phyloP scores from a whole-genome alignment of 1,140 invertebrate genomes.

The Harpegnathos saltator region DNA sequence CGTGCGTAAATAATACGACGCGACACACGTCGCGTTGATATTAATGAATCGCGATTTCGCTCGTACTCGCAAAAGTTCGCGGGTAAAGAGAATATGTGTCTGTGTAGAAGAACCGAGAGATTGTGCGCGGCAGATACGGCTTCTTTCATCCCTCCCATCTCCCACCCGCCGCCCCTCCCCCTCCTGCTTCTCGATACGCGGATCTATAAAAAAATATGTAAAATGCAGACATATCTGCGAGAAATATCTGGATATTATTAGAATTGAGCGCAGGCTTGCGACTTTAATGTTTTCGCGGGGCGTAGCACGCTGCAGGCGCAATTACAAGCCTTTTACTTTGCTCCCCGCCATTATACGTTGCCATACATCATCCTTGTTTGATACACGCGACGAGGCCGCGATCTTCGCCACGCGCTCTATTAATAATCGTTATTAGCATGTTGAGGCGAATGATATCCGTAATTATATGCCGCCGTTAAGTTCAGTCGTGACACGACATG shows the following conservation, averaged over 20 bases:
- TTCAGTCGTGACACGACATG: conserved; percentile 60
- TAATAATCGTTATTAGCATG: conserved; percentile 66
- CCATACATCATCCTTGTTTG: conserved; percentile 42
- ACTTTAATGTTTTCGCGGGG: background rate
- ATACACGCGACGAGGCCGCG: conserved; percentile 46
- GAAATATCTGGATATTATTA: conserved; percentile 21
- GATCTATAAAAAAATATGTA: conserved; percentile 13
- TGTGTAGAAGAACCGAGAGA: background rate
- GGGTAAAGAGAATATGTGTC: background rate
- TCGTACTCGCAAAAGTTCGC: background rate
- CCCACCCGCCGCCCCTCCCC: too few relatives aligned
- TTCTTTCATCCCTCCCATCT: background rate
- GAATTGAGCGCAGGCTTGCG: conserved; percentile 28
- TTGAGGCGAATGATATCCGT: conserved; percentile 61
- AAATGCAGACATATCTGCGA: background rate
- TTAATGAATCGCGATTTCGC: background rate
- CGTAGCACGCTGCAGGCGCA: conserved; percentile 14
- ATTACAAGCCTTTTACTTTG: conserved; percentile 48
- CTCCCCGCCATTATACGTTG: conserved; percentile 19
- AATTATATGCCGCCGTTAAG: conserved; percentile 64
- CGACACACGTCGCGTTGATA: background rate
- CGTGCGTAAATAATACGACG: background rate
- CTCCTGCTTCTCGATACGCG: too few relatives aligned
- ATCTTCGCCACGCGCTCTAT: conserved; percentile 64
- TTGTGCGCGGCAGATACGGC: background rate